Base-by-base conservation (phyloP, 1,140 invertebrate genomes). In the Drosophila triauraria region DNA sequence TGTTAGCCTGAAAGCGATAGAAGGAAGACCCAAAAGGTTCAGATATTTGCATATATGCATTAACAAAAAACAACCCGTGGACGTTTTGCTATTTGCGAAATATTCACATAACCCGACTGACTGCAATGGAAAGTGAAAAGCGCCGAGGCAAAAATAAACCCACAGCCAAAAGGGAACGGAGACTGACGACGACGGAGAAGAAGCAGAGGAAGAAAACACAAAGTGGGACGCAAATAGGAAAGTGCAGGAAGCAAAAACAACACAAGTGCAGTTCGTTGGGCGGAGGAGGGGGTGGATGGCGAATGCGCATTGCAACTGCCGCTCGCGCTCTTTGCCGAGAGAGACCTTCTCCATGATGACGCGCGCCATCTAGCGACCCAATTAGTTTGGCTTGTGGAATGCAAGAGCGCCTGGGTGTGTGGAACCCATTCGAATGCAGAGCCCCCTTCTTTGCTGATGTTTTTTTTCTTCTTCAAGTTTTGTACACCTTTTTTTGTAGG, bases 211-310 rank as follows among this genome's bases (percentile, higher is more conserved):
- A n/a, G 27, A 48, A 57, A 59, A 50, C 46, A 46, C 54, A 69
- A 82, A 78, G 80, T 82, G 79, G 79, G 79, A 60, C 67, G 75
- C 68, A 69, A 64, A 72, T 64, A 43, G 53, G 35, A 57, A 72
- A 60, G 30, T 27, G 38, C 38, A 50, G 27, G 17, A 59, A 54
- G 15, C 32, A 57, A 75, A 43, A 75, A 60, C 25, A 57, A 81
- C 69, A 67, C 59, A 47, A 65, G 61, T 82, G 65, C 75, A 72
- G 50, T 51, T 59, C n/a, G 47, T 27, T 13, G n/a, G 13, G 30
- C 0, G 35, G n/a, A 13, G 38, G 53, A 15, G 46, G 9, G 30
- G 53, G 17, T 27, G 10, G 27, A 42, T 20, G 44, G 75, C 59
- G 71, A 53, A 80, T 75, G 79, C 79, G 79, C 79, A 81, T 38